Conservation (phyloP, 2,888 invertebrate species). For the Amiota communis region DNA sequence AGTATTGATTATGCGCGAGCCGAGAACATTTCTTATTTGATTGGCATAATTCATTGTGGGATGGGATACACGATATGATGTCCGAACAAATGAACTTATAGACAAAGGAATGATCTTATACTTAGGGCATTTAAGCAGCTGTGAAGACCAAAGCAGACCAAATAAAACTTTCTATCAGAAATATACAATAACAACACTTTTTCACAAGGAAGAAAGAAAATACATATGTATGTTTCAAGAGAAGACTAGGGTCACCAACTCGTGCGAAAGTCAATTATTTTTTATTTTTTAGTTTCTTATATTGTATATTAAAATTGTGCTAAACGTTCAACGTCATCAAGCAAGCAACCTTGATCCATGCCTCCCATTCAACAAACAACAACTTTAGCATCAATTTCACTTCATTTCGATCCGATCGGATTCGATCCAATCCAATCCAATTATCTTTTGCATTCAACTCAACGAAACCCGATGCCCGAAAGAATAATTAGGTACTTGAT, state of each 20-base stretch:
- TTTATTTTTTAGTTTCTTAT: slow-evolving; percentile 48
- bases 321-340: no score
- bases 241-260: slow-evolving; percentile 36
- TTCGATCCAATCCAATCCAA: slow-evolving; percentile 54
- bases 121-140: no score
- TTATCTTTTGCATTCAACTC: slow-evolving; percentile 72
- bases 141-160: no score
- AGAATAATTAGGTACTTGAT: slow-evolving; percentile 73
- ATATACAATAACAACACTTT: no score
- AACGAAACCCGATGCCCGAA: slow-evolving; percentile 49
- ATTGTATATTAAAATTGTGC: background rate
- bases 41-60: slow-evolving; percentile 21
- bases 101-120: background rate
- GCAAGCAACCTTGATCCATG: slow-evolving; percentile 25
- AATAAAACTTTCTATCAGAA: no score
- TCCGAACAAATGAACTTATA: background rate
- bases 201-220: no score
- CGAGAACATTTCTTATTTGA: slow-evolving; percentile 4
- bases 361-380: slow-evolving; percentile 33
- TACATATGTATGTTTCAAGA: no score
- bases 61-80: background rate
- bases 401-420: background rate
- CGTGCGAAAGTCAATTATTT: slow-evolving; percentile 45
- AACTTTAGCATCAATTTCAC: no score
- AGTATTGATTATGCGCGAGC: slow-evolving; percentile 41